A percentile compares a stretch with the other conserved stretches of the same genome.
Conservation (phyloP, 2,797 vertebrate species). For the Scyliorhinus canicula region DNA sequence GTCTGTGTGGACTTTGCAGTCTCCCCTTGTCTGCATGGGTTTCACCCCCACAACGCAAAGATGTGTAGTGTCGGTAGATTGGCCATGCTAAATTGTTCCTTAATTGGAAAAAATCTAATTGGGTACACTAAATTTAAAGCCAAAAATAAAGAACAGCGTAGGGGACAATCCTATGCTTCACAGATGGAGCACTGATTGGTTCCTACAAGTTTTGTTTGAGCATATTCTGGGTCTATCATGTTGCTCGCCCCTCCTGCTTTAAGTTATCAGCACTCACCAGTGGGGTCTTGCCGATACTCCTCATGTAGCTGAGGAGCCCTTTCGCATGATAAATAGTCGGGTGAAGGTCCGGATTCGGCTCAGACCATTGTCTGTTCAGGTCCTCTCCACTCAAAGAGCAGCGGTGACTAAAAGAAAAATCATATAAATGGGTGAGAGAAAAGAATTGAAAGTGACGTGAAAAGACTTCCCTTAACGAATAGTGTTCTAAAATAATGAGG, state of each 20-base stretch:
- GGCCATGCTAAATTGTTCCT: too few relatives aligned
- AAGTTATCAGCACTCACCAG: conserved; percentile 61
- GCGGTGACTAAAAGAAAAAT: conserved; percentile 63
- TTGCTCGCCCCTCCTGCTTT: background rate
- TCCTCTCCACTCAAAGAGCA: conserved; percentile 80
- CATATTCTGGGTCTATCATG: background rate
- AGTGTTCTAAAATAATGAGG: too few relatives aligned
- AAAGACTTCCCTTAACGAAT: background rate
- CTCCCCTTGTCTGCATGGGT: too few relatives aligned
- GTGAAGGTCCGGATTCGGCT: conserved; percentile 63
- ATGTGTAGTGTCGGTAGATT: too few relatives aligned
- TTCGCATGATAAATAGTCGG: conserved; percentile 87
- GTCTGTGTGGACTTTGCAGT: too few relatives aligned
- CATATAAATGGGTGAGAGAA: background rate
- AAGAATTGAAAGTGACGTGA: background rate
- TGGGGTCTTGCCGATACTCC: conserved; percentile 66
- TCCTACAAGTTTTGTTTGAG: background rate
- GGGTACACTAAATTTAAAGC: too few relatives aligned
- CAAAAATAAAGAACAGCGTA: too few relatives aligned
- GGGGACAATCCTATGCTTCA: background rate
- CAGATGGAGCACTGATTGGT: background rate
- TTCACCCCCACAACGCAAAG: too few relatives aligned
- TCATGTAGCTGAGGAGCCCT: conserved; percentile 77
- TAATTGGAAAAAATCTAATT: too few relatives aligned
- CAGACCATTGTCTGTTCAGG: conserved; percentile 82